Conservation (phyloP, 2,888 invertebrate species). For the Polia nebulosa region DNA sequence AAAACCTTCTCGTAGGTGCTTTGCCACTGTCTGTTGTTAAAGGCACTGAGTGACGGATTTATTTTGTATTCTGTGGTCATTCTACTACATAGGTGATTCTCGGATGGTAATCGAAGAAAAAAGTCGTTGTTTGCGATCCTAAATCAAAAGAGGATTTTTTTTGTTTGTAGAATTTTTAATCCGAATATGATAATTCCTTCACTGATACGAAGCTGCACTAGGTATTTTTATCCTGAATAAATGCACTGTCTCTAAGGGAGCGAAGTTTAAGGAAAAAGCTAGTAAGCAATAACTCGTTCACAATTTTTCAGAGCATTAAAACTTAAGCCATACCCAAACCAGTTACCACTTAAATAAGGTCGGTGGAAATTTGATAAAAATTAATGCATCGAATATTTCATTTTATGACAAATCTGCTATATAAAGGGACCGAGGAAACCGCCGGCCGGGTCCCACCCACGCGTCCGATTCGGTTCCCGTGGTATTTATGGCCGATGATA, state of each 20-base stretch:
- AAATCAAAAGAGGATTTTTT: neutral
- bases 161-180: neutral
- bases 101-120: neutral
- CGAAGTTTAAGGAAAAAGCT: neutral
- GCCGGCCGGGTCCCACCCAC: slow-evolving; percentile 54
- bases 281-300: neutral
- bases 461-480: slow-evolving; percentile 56
- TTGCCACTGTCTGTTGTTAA: neutral
- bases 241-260: neutral
- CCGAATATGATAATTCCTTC: neutral
- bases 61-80: neutral
- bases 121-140: too few relatives aligned
- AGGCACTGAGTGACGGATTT: neutral
- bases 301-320: neutral
- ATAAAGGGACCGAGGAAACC: slow-evolving; percentile 64
- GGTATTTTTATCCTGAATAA: neutral
- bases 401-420: slow-evolving; percentile 61
- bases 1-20: slow-evolving; percentile 10
- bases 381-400: slow-evolving; percentile 62
- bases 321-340: neutral
- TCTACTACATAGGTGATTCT: neutral
- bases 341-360: slow-evolving; percentile 34
- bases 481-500: slow-evolving; percentile 62
- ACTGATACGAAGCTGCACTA: neutral
- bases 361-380: slow-evolving; percentile 55